Conservation (phyloP, 2,888 invertebrate species). For the Stratiomys singularior region DNA sequence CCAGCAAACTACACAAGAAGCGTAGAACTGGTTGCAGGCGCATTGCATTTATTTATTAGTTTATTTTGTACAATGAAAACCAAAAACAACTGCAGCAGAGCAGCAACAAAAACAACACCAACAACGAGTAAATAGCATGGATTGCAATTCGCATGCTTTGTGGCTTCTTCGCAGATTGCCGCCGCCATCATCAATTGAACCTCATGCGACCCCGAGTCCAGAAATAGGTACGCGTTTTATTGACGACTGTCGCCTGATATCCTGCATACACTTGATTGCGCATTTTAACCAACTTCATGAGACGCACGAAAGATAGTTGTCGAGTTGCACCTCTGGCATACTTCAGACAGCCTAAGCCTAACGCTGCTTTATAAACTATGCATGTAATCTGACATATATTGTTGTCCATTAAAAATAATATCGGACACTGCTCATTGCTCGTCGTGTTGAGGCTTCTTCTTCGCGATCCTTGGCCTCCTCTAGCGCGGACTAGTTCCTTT, state of each 20-base stretch:
- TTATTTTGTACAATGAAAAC: conserved; percentile 34
- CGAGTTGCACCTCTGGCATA: conserved; percentile 9
- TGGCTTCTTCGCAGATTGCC: conserved; percentile 23
- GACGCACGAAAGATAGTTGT: conserved; percentile 1
- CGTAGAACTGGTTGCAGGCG: conserved; percentile 36
- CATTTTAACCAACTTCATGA: conserved; percentile 37
- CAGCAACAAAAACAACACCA: not conserved
- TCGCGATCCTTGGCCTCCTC: not conserved
- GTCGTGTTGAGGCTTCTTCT: not conserved
- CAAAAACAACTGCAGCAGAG: not conserved
- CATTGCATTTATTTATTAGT: conserved; percentile 24
- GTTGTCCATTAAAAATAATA: conserved; percentile 42
- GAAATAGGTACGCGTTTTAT: conserved; percentile 40
- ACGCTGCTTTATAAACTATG: conserved; percentile 24
- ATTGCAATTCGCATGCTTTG: conserved; percentile 5
- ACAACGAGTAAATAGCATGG: not conserved
- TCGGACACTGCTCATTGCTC: conserved; percentile 37
- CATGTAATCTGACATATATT: conserved; percentile 42
- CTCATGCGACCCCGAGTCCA: conserved; percentile 39
- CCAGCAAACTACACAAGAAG: conserved; percentile 5
- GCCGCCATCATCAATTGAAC: conserved; percentile 24
- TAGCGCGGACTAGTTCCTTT: not conserved
- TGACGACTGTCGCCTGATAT: conserved; percentile 47
- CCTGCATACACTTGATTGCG: conserved; percentile 44
- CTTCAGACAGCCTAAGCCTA: not conserved